Conservation (phyloP, 2,113 vertebrate species). For the Thryonomys swinderianus region DNA sequence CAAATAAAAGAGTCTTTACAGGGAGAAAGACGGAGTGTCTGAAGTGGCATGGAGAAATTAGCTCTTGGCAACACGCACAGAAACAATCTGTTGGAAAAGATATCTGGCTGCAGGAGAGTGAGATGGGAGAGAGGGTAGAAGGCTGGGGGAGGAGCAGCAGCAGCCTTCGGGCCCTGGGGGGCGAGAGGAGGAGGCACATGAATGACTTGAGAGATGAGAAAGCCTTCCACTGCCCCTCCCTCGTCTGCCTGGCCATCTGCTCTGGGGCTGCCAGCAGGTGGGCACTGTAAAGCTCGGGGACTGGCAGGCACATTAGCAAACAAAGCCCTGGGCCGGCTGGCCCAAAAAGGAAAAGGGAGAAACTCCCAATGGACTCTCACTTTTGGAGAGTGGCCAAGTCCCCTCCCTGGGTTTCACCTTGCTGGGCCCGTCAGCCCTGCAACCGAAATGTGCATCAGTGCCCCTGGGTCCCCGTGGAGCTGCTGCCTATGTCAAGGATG, state of each 20-base stretch:
- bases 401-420: background rate
- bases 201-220: background rate
- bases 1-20: slow-evolving; percentile 34
- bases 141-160: background rate
- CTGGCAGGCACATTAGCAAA: background rate
- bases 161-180: fast-evolving
- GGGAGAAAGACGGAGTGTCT: slow-evolving; percentile 1
- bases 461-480: background rate
- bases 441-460: fast-evolving
- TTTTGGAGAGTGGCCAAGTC: slow-evolving; percentile 14
- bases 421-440: background rate
- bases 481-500: background rate
- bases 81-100: slow-evolving; percentile 50
- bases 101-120: background rate
- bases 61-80: background rate
- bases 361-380: background rate
- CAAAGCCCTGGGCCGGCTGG: background rate
- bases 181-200: background rate
- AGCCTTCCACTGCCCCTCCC: background rate
- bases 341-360: background rate
- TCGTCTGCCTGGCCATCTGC: slow-evolving; percentile 62
- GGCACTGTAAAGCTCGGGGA: background rate
- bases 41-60: slow-evolving; percentile 32
- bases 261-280: background rate
- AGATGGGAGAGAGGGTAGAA: background rate